Conservation (phyloP, 2,113 vertebrate genomes). For the Grammomys dolichurus region DNA sequence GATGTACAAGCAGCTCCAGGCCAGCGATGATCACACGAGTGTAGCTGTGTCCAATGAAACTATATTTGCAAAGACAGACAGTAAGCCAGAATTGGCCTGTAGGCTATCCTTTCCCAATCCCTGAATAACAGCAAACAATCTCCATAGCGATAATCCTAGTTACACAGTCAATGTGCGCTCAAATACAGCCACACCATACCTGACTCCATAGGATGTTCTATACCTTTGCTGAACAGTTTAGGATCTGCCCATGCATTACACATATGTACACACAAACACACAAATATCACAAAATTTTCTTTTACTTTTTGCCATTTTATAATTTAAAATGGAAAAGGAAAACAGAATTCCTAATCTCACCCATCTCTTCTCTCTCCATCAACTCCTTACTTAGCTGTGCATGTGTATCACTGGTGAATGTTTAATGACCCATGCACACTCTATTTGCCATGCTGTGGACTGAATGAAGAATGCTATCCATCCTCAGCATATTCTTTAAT, state of each 20-base stretch:
- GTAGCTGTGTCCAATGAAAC: not conserved
- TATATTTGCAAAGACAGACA: constrained; percentile 16
- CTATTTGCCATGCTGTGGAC: not conserved
- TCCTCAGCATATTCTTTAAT: not conserved
- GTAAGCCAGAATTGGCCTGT: not conserved
- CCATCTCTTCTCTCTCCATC: not conserved
- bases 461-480: not conserved
- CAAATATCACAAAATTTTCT: not conserved
- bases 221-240: not conserved
- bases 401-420: not conserved
- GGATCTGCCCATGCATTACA: not conserved
- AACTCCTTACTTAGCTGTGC: not conserved
- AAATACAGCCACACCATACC: not conserved
- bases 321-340: not conserved
- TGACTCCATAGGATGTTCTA: not conserved
- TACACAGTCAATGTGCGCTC: not conserved
- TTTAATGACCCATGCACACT: not conserved
- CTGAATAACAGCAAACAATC: not conserved
- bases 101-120: not conserved
- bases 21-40: not conserved
- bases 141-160: not conserved
- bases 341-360: not conserved
- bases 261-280: not conserved
- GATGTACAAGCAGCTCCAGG: not conserved
- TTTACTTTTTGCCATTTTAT: constrained; percentile 13